These are phyloP conservation scores for Drosophila atripex DNA, from an alignment of 2,888 invertebrate species.

Conservation along the genomic window DNA sequence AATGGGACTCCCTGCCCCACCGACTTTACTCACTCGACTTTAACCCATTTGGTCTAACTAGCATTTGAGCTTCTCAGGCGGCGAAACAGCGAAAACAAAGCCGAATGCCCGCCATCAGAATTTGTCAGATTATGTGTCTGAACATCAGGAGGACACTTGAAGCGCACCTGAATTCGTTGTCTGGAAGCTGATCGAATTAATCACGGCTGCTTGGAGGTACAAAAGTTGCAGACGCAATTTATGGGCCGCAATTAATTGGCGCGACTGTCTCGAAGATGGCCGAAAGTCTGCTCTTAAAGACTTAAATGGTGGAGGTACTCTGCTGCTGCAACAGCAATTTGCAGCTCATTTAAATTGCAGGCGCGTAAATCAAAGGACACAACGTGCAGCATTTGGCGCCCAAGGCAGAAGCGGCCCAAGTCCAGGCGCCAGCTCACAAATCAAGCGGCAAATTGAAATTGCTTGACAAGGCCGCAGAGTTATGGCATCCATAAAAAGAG, in stretches of 20 bases:
- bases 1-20: conserved; percentile 26
- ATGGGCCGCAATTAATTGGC: conserved; percentile 62
- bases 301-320: conserved; percentile 5
- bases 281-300: conserved; percentile 44
- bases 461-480: conserved; percentile 47
- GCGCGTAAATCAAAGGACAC: conserved; percentile 50
- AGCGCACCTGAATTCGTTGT: conserved; percentile 53
- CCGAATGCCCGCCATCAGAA: conserved; percentile 53
- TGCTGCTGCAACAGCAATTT: conserved; percentile 48
- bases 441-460: conserved; percentile 54
- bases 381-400: conserved; percentile 50
- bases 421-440: conserved; percentile 49
- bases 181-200: conserved; percentile 62
- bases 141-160: conserved; percentile 25
- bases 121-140: conserved; percentile 62
- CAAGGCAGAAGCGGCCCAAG: conserved; percentile 9
- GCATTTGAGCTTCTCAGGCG: conserved; percentile 13
- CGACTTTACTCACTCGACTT: conserved; percentile 17
- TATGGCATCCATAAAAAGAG: conserved; percentile 37
- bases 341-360: conserved; percentile 69
- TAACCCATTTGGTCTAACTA: conserved; percentile 60
- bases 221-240: conserved; percentile 48
- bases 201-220: conserved; percentile 41
- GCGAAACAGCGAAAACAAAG: conserved; percentile 8
- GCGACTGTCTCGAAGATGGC: conserved; percentile 22